These are phyloP conservation scores for Cairina moschata DNA, from an alignment of 2,113 vertebrate genomes.

Conservation along the genomic window DNA sequence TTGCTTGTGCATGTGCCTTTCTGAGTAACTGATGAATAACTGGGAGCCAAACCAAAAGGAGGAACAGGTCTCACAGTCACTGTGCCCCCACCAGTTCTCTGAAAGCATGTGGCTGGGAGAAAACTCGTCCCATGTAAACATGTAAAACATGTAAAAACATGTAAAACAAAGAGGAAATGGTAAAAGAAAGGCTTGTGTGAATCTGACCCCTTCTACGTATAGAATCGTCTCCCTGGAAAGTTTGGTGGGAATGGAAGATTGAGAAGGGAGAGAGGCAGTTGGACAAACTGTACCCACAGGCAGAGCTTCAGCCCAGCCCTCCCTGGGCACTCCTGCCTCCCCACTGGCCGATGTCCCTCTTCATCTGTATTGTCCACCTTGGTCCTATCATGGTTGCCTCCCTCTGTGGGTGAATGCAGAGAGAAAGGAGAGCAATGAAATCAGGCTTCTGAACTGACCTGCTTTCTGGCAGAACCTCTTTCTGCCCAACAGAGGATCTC, in stretches of 20 bases:
- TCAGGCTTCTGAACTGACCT: background rate
- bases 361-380: background rate
- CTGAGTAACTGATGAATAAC: background rate
- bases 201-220: background rate
- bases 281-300: background rate
- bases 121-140: background rate
- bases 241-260: background rate
- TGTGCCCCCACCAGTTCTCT: background rate
- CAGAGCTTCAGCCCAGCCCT: background rate
- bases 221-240: background rate
- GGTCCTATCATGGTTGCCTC: background rate
- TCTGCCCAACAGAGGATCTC: background rate
- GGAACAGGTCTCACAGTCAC: background rate
- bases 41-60: background rate
- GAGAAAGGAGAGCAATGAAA: background rate
- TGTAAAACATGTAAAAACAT: too few species aligned
- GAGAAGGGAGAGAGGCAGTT: background rate
- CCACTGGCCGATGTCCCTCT: background rate
- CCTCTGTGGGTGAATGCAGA: background rate
- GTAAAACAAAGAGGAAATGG: background rate
- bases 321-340: background rate
- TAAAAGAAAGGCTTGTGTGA: background rate
- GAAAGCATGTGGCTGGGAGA: background rate
- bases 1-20: conserved; percentile 15
- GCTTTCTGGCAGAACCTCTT: background rate